Percentiles rank a stretch among this genome's conserved stretches.
phyloP scores from a whole-genome alignment of 2,888 invertebrate species.

The Orthosia cruda region DNA sequence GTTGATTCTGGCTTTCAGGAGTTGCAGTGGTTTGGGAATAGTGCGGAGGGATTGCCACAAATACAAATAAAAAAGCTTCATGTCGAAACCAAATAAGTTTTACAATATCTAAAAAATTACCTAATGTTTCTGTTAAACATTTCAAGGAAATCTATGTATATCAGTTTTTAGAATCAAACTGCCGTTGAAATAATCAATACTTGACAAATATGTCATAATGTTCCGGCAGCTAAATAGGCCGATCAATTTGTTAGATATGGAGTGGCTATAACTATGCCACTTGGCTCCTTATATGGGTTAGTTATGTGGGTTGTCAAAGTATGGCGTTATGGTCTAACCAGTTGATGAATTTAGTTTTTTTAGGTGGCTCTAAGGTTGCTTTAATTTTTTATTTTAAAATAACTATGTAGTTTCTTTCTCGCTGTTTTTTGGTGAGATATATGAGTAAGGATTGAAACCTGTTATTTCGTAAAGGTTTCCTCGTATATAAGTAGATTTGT shows the following conservation, averaged over 20 bases:
- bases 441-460: neutral
- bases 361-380: neutral
- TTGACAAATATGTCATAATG: conserved; percentile 30
- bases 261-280: neutral
- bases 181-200: conserved; percentile 13
- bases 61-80: too few species aligned
- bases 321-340: conserved; percentile 29
- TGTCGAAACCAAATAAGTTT: neutral
- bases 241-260: conserved; percentile 49
- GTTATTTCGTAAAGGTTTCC: neutral
- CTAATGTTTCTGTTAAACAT: neutral
- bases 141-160: neutral
- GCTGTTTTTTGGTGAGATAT: neutral
- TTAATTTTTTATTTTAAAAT: neutral
- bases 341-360: conserved; percentile 32
- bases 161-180: neutral
- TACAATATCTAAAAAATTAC: neutral
- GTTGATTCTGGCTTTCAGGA: too few species aligned
- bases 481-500: too few species aligned
- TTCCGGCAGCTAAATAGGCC: conserved; percentile 53
- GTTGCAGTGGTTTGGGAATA: too few species aligned
- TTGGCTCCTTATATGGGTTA: conserved; percentile 2
- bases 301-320: conserved; percentile 46
- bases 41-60: too few species aligned
- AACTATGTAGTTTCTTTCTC: neutral